phyloP scores from a whole-genome alignment of 2,888 invertebrate genomes.

The Eugnorisma glareosa region DNA sequence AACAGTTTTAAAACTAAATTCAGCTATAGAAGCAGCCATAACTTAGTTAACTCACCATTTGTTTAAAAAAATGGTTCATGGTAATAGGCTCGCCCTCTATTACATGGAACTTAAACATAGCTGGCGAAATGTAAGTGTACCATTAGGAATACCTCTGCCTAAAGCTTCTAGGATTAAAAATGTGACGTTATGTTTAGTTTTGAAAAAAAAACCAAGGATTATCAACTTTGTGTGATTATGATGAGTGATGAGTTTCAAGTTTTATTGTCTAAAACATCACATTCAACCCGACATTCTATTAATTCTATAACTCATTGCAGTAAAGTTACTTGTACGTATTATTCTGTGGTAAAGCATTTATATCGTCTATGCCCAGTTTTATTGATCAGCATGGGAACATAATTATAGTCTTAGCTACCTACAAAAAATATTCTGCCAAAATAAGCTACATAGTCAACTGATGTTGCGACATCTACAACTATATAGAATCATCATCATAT shows the following conservation, averaged over 20 bases:
- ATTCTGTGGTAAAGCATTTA: background rate
- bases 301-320: background rate
- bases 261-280: too few species aligned
- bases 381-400: background rate
- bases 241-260: background rate
- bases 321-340: too few species aligned
- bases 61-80: background rate
- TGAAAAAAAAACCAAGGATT: background rate
- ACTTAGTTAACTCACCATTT: background rate
- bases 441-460: background rate
- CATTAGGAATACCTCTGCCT: background rate
- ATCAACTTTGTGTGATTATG: background rate
- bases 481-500: background rate
- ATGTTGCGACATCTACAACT: background rate
- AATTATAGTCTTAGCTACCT: background rate
- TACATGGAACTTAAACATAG: background rate
- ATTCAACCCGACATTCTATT: background rate
- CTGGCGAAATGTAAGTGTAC: background rate
- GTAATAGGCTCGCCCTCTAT: background rate
- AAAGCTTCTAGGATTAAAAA: background rate
- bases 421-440: background rate
- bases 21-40: background rate
- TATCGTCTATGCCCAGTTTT: background rate
- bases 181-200: background rate
- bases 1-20: background rate